A percentile compares a stretch with the other conserved stretches of the same genome.
These are phyloP conservation scores for Clavelina lepadiformis DNA, from an alignment of 23 tunicate species.

Conservation along the genomic window DNA sequence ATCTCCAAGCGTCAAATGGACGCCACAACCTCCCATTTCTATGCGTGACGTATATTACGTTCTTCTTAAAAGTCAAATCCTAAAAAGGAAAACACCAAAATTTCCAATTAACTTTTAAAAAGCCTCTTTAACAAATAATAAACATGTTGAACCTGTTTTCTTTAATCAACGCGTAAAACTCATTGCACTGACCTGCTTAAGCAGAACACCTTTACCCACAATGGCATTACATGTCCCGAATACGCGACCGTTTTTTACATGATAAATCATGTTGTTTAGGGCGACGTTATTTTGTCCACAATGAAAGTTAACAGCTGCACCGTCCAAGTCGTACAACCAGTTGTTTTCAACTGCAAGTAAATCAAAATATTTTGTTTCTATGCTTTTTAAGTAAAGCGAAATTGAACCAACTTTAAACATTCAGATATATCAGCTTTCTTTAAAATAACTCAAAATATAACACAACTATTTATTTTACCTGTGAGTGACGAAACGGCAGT, in stretches of 20 bases:
- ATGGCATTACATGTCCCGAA: constrained; percentile 53
- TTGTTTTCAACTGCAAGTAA: constrained; percentile 31
- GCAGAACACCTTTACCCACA: too few species aligned
- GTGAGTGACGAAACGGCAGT: constrained; percentile 49
- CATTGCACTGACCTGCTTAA: too few species aligned
- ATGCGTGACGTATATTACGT: constrained; percentile 19
- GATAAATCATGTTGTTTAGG: constrained; percentile 40
- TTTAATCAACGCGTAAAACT: too few species aligned
- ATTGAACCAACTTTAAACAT: not conserved
- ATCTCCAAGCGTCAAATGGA: constrained; percentile 13
- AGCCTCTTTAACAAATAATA: too few species aligned
- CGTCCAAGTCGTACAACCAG: constrained; percentile 48
- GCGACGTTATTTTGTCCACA: constrained; percentile 59
- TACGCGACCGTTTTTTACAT: constrained; percentile 26
- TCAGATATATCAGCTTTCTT: not conserved
- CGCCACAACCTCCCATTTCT: constrained; percentile 6
- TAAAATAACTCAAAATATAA: not conserved
- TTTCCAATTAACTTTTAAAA: too few species aligned
- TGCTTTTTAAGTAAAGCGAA: too few species aligned
- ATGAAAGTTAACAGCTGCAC: constrained; percentile 51
- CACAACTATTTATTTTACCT: constrained; percentile 8
- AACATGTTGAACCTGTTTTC: too few species aligned
- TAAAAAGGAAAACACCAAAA: too few species aligned
- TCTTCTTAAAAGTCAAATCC: constrained; percentile 6
- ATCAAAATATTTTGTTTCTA: not conserved